These are phyloP conservation scores for Takifugu rubripes DNA, from an alignment of 2,797 vertebrate species.

Conservation along the genomic window DNA sequence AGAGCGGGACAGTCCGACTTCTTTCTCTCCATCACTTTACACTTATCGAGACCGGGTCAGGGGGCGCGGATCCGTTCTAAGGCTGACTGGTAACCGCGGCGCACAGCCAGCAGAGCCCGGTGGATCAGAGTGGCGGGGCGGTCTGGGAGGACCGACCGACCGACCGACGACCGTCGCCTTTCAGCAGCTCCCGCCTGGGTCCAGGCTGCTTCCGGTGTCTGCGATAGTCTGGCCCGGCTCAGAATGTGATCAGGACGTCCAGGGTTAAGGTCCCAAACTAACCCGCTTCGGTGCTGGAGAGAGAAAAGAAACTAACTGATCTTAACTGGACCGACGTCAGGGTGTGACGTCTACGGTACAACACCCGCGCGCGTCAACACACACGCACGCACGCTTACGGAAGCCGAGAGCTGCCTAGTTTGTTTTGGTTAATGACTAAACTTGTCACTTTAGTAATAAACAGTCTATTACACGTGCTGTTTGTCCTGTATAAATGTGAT, in stretches of 20 bases:
- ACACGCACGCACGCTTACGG: background rate
- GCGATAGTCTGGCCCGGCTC: too few species aligned
- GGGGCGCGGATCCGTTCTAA: too few species aligned
- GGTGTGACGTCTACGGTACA: slow-evolving; percentile 52
- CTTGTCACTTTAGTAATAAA: too few species aligned
- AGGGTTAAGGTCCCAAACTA: background rate
- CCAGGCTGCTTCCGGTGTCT: slow-evolving; percentile 15
- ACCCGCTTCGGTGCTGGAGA: background rate
- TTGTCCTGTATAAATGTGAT: too few species aligned
- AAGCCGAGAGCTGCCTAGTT: background rate
- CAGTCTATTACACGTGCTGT: too few species aligned
- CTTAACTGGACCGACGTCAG: slow-evolving; percentile 48
- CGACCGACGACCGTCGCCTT: slow-evolving; percentile 40
- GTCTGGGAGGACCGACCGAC: slow-evolving; percentile 23
- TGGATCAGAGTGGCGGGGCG: slow-evolving; percentile 5
- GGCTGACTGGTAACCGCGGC: too few species aligned
- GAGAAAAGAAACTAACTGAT: slow-evolving; percentile 10
- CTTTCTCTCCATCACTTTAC: slow-evolving; percentile 82
- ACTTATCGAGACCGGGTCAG: slow-evolving; percentile 3
- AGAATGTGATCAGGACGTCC: too few species aligned
- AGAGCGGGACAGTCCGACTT: slow-evolving; percentile 88
- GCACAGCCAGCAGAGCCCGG: background rate
- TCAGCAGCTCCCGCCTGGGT: slow-evolving; percentile 18
- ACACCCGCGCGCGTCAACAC: slow-evolving; percentile 10
- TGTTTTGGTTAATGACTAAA: background rate